Conservation (phyloP, 2,113 vertebrate species). For the Copsychus sechellarum region DNA sequence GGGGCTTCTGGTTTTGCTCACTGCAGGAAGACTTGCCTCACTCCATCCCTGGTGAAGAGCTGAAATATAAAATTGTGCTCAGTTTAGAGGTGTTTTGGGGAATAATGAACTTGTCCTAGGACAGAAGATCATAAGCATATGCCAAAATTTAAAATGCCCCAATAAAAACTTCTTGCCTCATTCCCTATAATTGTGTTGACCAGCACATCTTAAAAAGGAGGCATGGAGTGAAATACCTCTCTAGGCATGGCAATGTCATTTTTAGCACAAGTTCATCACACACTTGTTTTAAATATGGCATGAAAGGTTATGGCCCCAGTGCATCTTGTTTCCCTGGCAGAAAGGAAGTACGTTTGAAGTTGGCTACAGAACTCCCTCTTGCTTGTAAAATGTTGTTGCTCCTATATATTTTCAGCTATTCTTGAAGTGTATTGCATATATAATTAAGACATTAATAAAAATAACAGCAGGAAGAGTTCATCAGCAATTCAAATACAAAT, state of each 20-base stretch:
- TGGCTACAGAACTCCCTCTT: slow-evolving; percentile 10
- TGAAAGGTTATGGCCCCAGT: not conserved
- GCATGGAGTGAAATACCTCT: not conserved
- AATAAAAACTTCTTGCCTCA: not conserved
- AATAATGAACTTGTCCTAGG: not conserved
- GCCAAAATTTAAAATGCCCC: not conserved
- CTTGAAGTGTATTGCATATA: slow-evolving; percentile 43
- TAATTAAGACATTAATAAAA: slow-evolving; percentile 70
- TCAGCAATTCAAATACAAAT: slow-evolving; percentile 68
- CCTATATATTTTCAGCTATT: slow-evolving; percentile 41
- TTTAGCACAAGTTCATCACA: not conserved
- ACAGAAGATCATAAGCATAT: not conserved
- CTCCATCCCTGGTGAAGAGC: not conserved
- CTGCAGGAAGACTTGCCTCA: not conserved
- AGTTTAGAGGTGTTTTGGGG: not conserved
- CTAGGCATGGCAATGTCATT: not conserved
- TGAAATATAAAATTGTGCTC: not conserved
- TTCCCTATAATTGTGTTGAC: not conserved
- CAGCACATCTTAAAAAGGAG: not conserved
- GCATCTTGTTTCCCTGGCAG: slow-evolving; percentile 12
- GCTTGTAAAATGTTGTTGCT: slow-evolving; percentile 7
- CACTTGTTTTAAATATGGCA: not conserved
- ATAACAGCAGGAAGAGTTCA: slow-evolving; percentile 66
- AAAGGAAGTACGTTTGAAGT: not conserved
- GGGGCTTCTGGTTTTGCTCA: not conserved